phyloP scores from a whole-genome alignment of 2,888 invertebrate species.

The Troides aeacus region DNA sequence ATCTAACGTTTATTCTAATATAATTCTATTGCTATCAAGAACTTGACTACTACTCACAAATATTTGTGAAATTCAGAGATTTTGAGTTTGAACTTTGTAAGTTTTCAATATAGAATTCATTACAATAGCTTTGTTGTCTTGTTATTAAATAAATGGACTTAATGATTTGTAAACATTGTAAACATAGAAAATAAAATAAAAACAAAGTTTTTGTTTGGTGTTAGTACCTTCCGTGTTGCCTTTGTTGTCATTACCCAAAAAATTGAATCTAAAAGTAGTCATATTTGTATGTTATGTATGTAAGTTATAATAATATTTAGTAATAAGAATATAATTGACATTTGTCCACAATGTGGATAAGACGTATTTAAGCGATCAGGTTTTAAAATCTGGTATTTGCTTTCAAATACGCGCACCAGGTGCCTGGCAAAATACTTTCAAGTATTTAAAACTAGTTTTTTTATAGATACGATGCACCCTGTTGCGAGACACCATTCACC shows the following conservation, averaged over 20 bases:
- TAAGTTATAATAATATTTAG: neutral
- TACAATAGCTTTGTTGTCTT: neutral
- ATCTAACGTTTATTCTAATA: neutral
- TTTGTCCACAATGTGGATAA: no score
- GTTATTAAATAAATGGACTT: neutral
- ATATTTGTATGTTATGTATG: conserved; percentile 20
- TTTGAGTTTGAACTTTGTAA: neutral
- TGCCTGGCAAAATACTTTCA: no score
- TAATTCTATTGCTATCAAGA: neutral
- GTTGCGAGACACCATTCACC: no score
- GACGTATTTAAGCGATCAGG: no score
- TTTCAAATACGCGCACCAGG: no score
- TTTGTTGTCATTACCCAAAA: conserved; percentile 44
- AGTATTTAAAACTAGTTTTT: no score
- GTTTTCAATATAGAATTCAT: neutral
- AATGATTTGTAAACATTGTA: neutral
- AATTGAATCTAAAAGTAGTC: conserved; percentile 58
- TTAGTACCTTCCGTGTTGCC: conserved; percentile 35
- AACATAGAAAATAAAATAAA: neutral
- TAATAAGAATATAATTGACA: neutral
- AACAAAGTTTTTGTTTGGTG: neutral
- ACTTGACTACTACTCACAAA: neutral
- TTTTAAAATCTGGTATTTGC: no score
- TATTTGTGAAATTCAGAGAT: neutral
- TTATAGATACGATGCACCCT: no score